Percentiles rank a stretch among this genome's conserved stretches.
Evolutionary conservation across 2,888 invertebrate genomes (phyloP).

Genomic region (Drosophila borborema): DNA sequence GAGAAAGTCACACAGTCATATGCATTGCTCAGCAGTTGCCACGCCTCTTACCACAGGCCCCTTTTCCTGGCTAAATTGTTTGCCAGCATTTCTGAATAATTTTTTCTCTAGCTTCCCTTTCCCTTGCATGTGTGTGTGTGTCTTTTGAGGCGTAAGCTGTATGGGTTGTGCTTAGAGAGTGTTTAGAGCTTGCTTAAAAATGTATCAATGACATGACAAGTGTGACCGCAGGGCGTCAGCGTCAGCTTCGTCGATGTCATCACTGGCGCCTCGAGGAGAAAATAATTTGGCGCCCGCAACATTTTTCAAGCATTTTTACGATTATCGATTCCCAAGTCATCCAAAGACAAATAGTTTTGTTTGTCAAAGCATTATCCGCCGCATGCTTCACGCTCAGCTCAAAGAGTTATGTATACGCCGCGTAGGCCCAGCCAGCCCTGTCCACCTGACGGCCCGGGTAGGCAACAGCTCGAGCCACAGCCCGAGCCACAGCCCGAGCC

Average conservation of each 20-base stretch:
- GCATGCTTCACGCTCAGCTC: constrained; percentile 33
- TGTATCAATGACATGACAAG: constrained; percentile 77
- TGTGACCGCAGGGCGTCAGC: constrained; percentile 62
- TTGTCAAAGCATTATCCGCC: constrained; percentile 67
- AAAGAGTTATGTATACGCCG: constrained; percentile 53
- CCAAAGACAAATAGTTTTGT: constrained; percentile 72
- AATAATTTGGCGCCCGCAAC: constrained; percentile 60
- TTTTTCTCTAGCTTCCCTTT: constrained; percentile 44
- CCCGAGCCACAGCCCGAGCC: neutral
- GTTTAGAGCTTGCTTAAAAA: constrained; percentile 81
- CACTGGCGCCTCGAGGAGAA: constrained; percentile 43
- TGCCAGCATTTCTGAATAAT: constrained; percentile 83
- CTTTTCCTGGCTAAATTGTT: constrained; percentile 73
- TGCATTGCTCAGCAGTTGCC: constrained; percentile 34
- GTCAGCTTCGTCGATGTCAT: constrained; percentile 7
- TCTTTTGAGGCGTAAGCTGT: constrained; percentile 63
- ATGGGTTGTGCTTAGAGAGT: constrained; percentile 77
- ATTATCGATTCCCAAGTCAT: constrained; percentile 70
- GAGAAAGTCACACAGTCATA: neutral
- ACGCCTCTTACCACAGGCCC: constrained; percentile 36
- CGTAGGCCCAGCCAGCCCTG: constrained; percentile 36
- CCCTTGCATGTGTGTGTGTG: neutral
- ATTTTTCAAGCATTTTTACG: constrained; percentile 70
- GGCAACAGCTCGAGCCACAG: neutral
- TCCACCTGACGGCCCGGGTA: neutral